Conservation (phyloP, 2,888 invertebrate genomes). For the Helicoverpa assulta region DNA sequence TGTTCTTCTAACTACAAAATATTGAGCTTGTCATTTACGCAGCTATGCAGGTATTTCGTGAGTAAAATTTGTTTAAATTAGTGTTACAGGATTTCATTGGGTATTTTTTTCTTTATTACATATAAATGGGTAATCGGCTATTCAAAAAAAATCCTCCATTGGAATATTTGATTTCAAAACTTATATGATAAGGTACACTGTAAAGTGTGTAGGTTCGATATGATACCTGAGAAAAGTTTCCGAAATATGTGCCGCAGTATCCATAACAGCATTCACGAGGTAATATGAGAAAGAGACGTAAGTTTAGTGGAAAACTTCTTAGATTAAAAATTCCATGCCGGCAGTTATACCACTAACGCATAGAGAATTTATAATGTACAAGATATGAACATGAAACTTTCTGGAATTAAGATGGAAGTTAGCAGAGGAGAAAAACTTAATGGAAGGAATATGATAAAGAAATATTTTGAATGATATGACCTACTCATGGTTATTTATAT, state of each 20-base stretch:
- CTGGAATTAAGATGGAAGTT: slow-evolving; percentile 28
- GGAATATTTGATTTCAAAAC: no score
- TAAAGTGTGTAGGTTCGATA: not conserved
- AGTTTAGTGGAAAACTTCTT: slow-evolving; percentile 66
- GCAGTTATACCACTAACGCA: slow-evolving; percentile 67
- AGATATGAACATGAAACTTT: slow-evolving; percentile 40
- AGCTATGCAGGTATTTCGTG: no score
- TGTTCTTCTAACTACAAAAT: no score
- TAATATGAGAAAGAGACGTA: slow-evolving; percentile 55
- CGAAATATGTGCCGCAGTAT: slow-evolving; percentile 20
- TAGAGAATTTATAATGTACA: slow-evolving; percentile 71
- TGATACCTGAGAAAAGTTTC: not conserved
- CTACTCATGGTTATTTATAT: no score
- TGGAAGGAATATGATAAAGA: not conserved
- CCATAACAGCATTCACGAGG: slow-evolving; percentile 24
- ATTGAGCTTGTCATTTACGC: no score
- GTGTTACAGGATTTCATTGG: no score
- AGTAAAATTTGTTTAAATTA: no score
- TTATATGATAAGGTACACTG: not conserved
- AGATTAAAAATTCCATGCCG: slow-evolving; percentile 79
- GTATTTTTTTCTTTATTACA: no score
- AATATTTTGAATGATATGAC: not conserved
- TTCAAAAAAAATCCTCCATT: no score
- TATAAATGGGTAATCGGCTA: no score
- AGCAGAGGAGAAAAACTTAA: slow-evolving; percentile 7